These are phyloP conservation scores for Apocrypta bakeri DNA, from an alignment of 1,140 invertebrate genomes.

Conservation along the genomic window DNA sequence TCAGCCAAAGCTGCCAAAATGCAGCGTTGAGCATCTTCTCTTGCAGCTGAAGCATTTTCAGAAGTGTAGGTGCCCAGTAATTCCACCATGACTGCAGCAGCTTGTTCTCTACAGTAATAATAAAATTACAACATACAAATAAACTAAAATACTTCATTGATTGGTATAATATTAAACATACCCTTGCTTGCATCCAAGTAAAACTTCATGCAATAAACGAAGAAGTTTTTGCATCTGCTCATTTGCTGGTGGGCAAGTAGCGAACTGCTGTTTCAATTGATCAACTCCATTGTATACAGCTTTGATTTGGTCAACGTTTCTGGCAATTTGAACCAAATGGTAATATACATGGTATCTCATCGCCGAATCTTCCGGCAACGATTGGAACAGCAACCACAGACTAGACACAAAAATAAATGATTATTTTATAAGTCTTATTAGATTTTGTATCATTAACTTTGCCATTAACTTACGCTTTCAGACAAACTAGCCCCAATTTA, in stretches of 20 bases:
- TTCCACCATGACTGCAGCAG: constrained; percentile 97
- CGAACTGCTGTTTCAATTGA: constrained; percentile 89
- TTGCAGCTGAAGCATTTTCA: constrained; percentile 96
- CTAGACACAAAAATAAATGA: constrained; percentile 72
- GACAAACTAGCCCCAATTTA: constrained; percentile 86
- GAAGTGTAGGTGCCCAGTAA: constrained; percentile 95
- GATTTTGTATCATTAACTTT: too few species aligned
- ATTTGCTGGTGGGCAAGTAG: constrained; percentile 86
- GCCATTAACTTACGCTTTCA: constrained; percentile 94
- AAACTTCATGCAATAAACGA: constrained; percentile 90
- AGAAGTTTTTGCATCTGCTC: constrained; percentile 96
- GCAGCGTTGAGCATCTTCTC: constrained; percentile 97
- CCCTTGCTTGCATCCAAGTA: constrained; percentile 83
- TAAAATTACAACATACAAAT: constrained; percentile 42
- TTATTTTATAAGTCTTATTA: constrained; percentile 48
- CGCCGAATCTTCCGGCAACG: constrained; percentile 87
- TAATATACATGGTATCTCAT: constrained; percentile 95
- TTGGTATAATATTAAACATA: constrained; percentile 57
- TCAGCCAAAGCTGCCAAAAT: constrained; percentile 96
- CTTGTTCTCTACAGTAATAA: constrained; percentile 83
- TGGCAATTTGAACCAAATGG: constrained; percentile 90
- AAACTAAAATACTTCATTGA: not conserved
- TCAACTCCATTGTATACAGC: constrained; percentile 88
- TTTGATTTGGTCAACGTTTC: constrained; percentile 88
- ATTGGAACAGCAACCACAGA: constrained; percentile 92